phyloP scores from a whole-genome alignment of 2,797 vertebrate species.

The Somateria mollissima region DNA sequence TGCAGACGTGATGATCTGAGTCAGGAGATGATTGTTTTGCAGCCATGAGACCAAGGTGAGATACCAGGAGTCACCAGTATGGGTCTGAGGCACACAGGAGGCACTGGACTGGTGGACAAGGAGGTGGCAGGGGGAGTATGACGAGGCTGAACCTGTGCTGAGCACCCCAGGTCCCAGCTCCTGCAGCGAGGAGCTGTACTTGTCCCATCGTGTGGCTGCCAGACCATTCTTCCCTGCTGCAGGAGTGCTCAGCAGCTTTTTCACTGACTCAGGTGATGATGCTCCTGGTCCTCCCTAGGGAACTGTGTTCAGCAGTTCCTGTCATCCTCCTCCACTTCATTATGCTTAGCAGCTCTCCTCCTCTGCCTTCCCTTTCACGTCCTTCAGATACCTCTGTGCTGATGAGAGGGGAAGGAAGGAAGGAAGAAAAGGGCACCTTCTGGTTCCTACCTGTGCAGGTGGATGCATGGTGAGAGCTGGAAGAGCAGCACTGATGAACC shows the following conservation, averaged over 20 bases:
- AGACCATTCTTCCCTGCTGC: neutral
- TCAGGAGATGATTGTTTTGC: neutral
- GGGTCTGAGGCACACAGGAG: neutral
- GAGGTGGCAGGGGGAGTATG: accelerated
- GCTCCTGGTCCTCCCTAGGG: neutral
- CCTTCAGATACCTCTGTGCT: neutral
- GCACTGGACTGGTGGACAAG: accelerated
- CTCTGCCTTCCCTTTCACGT: neutral
- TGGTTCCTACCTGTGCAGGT: neutral
- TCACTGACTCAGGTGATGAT: constrained; percentile 14
- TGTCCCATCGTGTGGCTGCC: neutral
- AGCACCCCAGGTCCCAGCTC: neutral
- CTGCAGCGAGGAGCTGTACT: neutral
- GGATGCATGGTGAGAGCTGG: neutral
- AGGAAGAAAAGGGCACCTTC: neutral
- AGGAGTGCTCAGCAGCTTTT: neutral
- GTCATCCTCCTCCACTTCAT: constrained; percentile 30
- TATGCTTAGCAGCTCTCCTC: constrained; percentile 31
- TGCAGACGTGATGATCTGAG: neutral
- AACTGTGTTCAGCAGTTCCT: constrained; percentile 19
- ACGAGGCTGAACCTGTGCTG: accelerated
- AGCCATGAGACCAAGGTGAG: neutral
- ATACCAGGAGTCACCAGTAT: accelerated
- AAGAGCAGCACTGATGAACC: neutral
- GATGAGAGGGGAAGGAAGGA: neutral